Percentiles rank a stretch among this genome's conserved stretches.
Conservation (phyloP, 2,888 invertebrate genomes). For the Leucoma salicis region DNA sequence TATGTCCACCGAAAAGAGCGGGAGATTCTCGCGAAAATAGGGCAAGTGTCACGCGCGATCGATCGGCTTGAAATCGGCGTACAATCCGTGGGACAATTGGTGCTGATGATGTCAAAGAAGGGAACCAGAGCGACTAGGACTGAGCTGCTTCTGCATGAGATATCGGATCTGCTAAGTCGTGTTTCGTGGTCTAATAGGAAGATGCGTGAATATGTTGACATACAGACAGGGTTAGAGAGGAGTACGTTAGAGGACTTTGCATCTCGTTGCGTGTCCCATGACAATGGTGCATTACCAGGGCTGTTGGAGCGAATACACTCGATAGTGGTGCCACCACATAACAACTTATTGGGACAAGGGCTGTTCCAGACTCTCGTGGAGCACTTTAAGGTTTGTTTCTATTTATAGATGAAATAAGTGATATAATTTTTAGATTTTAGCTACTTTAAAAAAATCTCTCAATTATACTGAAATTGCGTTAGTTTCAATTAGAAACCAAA, state of each 20-base stretch:
- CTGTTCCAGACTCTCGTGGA: slow-evolving; percentile 61
- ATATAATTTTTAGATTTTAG: too few relatives aligned
- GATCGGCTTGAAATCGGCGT: slow-evolving; percentile 53
- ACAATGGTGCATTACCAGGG: slow-evolving; percentile 84
- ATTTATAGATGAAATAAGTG: background rate
- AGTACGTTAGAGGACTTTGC: slow-evolving; percentile 88
- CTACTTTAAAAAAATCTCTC: too few relatives aligned
- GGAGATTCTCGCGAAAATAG: slow-evolving; percentile 78
- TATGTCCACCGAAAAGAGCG: slow-evolving; percentile 83
- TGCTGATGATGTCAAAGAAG: slow-evolving; percentile 63
- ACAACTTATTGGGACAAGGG: slow-evolving; percentile 68
- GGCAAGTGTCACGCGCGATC: slow-evolving; percentile 55
- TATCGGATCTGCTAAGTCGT: slow-evolving; percentile 82
- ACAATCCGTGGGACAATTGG: slow-evolving; percentile 52
- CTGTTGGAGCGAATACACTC: slow-evolving; percentile 85
- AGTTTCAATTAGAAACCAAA: too few relatives aligned
- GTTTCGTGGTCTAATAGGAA: slow-evolving; percentile 82
- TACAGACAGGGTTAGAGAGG: slow-evolving; percentile 80
- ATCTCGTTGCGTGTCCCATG: slow-evolving; percentile 85
- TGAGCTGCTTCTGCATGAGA: slow-evolving; percentile 83
- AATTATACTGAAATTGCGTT: too few relatives aligned
- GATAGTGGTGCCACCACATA: slow-evolving; percentile 78
- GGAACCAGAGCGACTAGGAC: slow-evolving; percentile 67
- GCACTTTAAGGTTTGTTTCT: slow-evolving; percentile 62
- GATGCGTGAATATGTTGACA: slow-evolving; percentile 82